phyloP scores from a whole-genome alignment of 1,140 invertebrate genomes.

The Drosophila ironensis region DNA sequence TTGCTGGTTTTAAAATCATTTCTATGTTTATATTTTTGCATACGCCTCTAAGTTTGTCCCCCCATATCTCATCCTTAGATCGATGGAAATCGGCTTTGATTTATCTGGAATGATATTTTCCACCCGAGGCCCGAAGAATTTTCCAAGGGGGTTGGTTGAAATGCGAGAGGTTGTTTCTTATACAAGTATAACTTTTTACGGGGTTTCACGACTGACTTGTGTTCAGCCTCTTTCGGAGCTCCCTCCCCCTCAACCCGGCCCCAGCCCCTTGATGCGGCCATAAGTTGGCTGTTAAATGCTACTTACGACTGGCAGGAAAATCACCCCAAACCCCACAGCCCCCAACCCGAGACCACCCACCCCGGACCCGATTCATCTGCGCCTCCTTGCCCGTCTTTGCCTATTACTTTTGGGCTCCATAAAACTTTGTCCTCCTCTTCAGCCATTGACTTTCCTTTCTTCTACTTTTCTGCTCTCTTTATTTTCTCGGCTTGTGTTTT shows the following conservation, averaged over 20 bases:
- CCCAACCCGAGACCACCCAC: not conserved
- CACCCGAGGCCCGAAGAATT: not conserved
- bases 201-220: slow-evolving; percentile 61
- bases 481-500: slow-evolving; percentile 29
- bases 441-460: slow-evolving; percentile 64
- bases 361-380: not conserved
- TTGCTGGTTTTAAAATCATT: no score
- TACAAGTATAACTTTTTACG: slow-evolving; percentile 39
- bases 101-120: slow-evolving; percentile 22
- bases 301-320: slow-evolving; percentile 66
- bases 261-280: slow-evolving; percentile 51
- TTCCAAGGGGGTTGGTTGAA: not conserved
- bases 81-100: slow-evolving; percentile 32
- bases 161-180: not conserved
- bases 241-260: slow-evolving; percentile 11
- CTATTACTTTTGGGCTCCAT: slow-evolving; percentile 75
- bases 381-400: slow-evolving; percentile 35
- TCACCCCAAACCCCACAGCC: not conserved
- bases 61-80: not conserved
- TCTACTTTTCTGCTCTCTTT: slow-evolving; percentile 53
- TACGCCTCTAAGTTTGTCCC: not conserved
- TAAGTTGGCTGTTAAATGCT: slow-evolving; percentile 78
- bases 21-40: no score
- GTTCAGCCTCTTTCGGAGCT: slow-evolving; percentile 3
- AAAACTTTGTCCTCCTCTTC: slow-evolving; percentile 76